These are phyloP conservation scores for Sebastes nivosus DNA, from an alignment of 2,797 vertebrate genomes.

Conservation along the genomic window DNA sequence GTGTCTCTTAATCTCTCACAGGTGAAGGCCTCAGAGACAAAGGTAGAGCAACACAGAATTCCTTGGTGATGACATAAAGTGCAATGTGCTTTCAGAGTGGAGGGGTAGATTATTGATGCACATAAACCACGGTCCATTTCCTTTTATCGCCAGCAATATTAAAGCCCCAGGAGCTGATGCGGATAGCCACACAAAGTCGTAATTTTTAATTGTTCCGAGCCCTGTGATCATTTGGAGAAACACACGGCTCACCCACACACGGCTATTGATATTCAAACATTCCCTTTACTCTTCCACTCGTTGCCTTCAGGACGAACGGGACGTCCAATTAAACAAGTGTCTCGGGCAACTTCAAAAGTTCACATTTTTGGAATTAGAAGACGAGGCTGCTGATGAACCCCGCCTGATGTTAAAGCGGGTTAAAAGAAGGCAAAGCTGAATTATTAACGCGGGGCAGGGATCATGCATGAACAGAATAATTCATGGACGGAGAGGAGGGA, in stretches of 20 bases:
- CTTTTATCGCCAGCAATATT: conserved; percentile 24
- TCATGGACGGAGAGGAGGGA: conserved; percentile 36
- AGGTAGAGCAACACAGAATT: neutral
- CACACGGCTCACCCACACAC: neutral
- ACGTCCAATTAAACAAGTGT: conserved; percentile 43
- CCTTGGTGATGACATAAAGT: conserved; percentile 32
- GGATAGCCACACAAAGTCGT: neutral
- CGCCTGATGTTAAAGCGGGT: conserved; percentile 59
- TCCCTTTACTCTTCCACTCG: conserved; percentile 22
- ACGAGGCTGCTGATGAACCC: conserved; percentile 35
- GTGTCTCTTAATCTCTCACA: neutral
- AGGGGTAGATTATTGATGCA: conserved; percentile 6
- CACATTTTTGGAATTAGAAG: conserved; percentile 29
- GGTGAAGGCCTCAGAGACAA: neutral
- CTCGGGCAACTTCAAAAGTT: conserved; percentile 60
- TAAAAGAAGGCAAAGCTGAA: conserved; percentile 67
- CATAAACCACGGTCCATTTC: conserved; percentile 18
- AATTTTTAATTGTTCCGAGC: neutral
- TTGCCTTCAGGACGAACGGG: conserved; percentile 30
- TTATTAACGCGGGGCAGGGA: conserved; percentile 67
- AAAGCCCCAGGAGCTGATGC: conserved; percentile 6
- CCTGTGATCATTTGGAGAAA: conserved; percentile 3
- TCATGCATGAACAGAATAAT: conserved; percentile 58
- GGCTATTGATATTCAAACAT: conserved; percentile 52
- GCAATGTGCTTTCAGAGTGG: conserved; percentile 29